Conservation (phyloP, 53 echinoderm and acorn worm species). For the Luidia sarsii region DNA sequence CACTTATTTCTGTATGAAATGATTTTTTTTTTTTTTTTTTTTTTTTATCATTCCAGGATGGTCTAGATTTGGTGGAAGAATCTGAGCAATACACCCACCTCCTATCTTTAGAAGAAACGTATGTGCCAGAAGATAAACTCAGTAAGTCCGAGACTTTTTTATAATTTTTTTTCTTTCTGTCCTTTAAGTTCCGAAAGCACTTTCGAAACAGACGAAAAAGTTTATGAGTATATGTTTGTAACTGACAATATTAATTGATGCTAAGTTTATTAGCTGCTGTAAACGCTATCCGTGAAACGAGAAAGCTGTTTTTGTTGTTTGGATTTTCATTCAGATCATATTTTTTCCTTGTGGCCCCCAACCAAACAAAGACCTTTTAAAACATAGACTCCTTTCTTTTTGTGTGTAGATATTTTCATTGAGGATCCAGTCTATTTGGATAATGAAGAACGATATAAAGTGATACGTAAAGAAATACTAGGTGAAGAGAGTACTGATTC, state of each 20-base stretch:
- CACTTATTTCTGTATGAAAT: neutral
- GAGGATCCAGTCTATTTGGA: constrained; percentile 81
- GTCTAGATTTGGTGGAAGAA: constrained; percentile 91
- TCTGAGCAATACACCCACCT: constrained; percentile 96
- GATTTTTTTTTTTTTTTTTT: neutral
- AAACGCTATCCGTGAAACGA: too few relatives aligned
- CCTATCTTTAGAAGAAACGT: constrained; percentile 85
- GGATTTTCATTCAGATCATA: too few relatives aligned
- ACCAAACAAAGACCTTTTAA: too few relatives aligned
- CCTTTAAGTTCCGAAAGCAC: too few relatives aligned
- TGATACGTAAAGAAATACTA: constrained; percentile 81
- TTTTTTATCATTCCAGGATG: constrained; percentile 13
- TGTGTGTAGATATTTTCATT: constrained; percentile 87
- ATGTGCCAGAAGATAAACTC: constrained; percentile 77
- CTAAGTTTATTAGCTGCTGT: too few relatives aligned
- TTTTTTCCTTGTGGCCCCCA: too few relatives aligned
- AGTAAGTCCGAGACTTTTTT: constrained; percentile 90
- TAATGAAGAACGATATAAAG: constrained; percentile 94
- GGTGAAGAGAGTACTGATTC: constrained; percentile 83
- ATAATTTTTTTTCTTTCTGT: too few relatives aligned
- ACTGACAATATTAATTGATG: too few relatives aligned
- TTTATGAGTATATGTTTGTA: too few relatives aligned
- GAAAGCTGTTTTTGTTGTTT: too few relatives aligned
- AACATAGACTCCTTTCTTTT: too few relatives aligned
- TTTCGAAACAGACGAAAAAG: too few relatives aligned